Base-by-base conservation (phyloP, 2,797 vertebrate species). In the Malacoraja senta region DNA sequence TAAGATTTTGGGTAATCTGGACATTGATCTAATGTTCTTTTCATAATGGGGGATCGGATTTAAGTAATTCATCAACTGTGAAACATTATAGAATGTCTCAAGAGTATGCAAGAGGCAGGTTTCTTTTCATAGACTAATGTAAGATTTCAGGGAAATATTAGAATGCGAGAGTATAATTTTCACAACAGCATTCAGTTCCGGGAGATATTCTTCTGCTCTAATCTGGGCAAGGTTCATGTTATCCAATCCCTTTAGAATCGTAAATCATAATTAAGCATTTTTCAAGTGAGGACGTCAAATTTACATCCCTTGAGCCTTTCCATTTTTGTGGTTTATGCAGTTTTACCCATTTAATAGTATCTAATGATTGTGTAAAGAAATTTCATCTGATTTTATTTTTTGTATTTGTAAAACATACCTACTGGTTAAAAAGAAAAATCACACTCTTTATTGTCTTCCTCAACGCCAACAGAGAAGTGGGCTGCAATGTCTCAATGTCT, bases 401-500 rank as follows among this genome's bases (percentile, higher is more conserved):
- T n/a, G n/a, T 9, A 65, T 32, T 68, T 19, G 21, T 88, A 65
- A 88, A 88, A 35, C 63, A 63, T 86, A 61, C 12, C 83, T 7
- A 21, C 9, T 65, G n/a, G 17, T 81, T 92, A 83, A 8, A 91
- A 91, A 71, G 61, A 78, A 68, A 13, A 24, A 0, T 26, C 68
- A 1, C 93, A 91, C 29, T 88, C 13, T 94, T 93, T 88, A 29
- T 95, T 65, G 71, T 24, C 4, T 19, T 17, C 29, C 26, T 74
- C n/a, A 1, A 32, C 15, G 58, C 2, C 63, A 84, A 35, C 80
- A 68, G 78, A 83, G 80, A 68, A 71, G 13, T 71, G 71, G 68
- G 68, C 12, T 92, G 78, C 71, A 95, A 96, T 91, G 94, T 94
- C 84, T 96, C 96, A 0, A n/a, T 78, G 65, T 93, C 76, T 0